phyloP scores from a whole-genome alignment of 2,888 invertebrate species.

The Liposcelis brunnea region DNA sequence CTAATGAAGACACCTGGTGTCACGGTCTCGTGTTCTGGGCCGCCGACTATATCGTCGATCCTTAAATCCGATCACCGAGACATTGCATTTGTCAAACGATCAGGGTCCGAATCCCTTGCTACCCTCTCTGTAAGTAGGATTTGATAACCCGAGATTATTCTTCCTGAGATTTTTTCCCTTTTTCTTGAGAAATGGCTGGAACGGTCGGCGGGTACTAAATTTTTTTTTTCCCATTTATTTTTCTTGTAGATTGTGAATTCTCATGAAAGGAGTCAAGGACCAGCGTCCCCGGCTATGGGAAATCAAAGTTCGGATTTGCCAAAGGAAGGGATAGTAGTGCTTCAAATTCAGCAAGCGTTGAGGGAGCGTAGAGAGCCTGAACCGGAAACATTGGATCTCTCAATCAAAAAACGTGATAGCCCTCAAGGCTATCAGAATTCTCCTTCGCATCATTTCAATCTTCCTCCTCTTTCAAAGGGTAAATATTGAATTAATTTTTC shows the following conservation, averaged over 20 bases:
- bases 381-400: constrained; percentile 50
- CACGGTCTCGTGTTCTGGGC: constrained; percentile 22
- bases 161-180: constrained; percentile 1
- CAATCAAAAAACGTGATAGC: constrained; percentile 43
- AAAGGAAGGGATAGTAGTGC: constrained; percentile 46
- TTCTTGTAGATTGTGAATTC: constrained; percentile 2
- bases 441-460: neutral
- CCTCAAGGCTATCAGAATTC: neutral
- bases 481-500: neutral
- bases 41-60: constrained; percentile 42
- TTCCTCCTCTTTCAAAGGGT: constrained; percentile 3
- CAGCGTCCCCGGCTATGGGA: constrained; percentile 7
- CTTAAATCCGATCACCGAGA: constrained; percentile 35
- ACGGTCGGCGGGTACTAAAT: constrained; percentile 12
- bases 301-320: constrained; percentile 25
- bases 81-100: constrained; percentile 32
- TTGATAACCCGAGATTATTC: constrained; percentile 12
- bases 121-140: constrained; percentile 40
- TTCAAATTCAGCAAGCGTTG: constrained; percentile 26
- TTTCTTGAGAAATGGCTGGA: constrained; percentile 11
- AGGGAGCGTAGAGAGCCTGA: constrained; percentile 16
- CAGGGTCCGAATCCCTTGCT: constrained; percentile 35
- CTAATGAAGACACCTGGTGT: constrained; percentile 43
- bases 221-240: constrained; percentile 14
- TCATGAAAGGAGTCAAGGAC: neutral